Percentiles rank a stretch among this genome's conserved stretches.
These are phyloP conservation scores for Pycnomerus fuliginosus DNA, from an alignment of 2,888 invertebrate species.

Conservation along the genomic window DNA sequence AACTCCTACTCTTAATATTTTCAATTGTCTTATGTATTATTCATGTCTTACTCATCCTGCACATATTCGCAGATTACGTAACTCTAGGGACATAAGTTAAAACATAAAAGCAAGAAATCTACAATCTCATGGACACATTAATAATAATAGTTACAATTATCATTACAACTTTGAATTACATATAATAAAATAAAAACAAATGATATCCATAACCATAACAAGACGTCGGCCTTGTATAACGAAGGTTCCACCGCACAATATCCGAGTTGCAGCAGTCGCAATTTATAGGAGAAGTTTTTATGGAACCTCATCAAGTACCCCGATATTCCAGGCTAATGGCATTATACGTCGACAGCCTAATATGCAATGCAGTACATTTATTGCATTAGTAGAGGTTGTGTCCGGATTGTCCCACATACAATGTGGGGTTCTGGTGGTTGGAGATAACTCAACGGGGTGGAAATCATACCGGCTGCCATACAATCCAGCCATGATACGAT, in stretches of 20 bases:
- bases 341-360: slow-evolving; percentile 40
- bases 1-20: slow-evolving; percentile 40
- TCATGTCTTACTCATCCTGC: slow-evolving; percentile 36
- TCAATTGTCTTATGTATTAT: slow-evolving; percentile 40
- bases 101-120: slow-evolving; percentile 30
- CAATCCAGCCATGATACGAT: slow-evolving; percentile 26
- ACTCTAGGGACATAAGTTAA: slow-evolving; percentile 30
- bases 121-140: slow-evolving; percentile 35
- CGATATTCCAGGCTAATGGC: slow-evolving; percentile 25
- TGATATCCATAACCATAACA: slow-evolving; percentile 49
- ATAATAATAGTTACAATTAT: slow-evolving; percentile 46
- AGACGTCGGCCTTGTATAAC: slow-evolving; percentile 31
- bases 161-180: slow-evolving; percentile 50
- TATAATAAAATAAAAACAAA: slow-evolving; percentile 52
- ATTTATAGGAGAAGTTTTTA: slow-evolving; percentile 22
- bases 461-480: slow-evolving; percentile 21
- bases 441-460: slow-evolving; percentile 36
- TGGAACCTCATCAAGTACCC: slow-evolving; percentile 1
- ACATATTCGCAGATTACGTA: slow-evolving; percentile 34
- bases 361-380: slow-evolving; percentile 48
- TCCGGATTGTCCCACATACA: slow-evolving; percentile 39
- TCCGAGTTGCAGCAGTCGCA: slow-evolving; percentile 15
- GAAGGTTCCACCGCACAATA: slow-evolving; percentile 6
- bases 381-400: slow-evolving; percentile 44
- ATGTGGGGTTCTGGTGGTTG: slow-evolving; percentile 34